Evolutionary conservation across 2,797 vertebrate species (phyloP), one percentile per base, ranked within the genome.

Genomic region (Kryptolebias ocellatus): DNA sequence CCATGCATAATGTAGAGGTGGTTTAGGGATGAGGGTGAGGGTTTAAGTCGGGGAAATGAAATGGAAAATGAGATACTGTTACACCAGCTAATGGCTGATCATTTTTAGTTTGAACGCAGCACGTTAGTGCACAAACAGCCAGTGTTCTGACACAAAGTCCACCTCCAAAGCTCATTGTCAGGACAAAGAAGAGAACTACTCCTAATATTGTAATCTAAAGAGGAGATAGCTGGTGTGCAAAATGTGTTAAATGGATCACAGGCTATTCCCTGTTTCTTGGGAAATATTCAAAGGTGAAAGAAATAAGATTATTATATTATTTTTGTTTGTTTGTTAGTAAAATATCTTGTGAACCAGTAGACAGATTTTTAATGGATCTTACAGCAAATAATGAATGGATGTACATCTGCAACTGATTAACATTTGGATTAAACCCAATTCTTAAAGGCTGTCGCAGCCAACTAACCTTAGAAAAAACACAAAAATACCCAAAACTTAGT

Each of bases 1-100:
- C 82, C 76, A 89, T 92, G 90, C 84, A 91, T 92, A 92, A 92
- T 92, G 87, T 80, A 89, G 82, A 68, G 65, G 81, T 53, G 83
- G 84, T 89, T 90, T 90, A 90, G 85, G 64, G 74, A 83, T 60
- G 72, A 85, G 76, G 56, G 52, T 9, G 60, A 72, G 64, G 62
- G 55, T 70, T 83, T 78, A 79, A 85, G 69, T 59, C 63, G 55
- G 60, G 74, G 76, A 81, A 90, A 87, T 85, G 69, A 90, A 87
- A 90, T 69, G 61, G 79, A 87, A 86, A 89, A 87, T 76, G 64
- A 80, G 82, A 77, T 57, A 20, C 44, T 65, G 44, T 24, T 24
- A 65, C 61, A 65, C 46, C 67, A 42, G 28, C 61, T 69, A 81
- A 84, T 16, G 9, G 67, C 47, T 31, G 29, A 71, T 83, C 67